Percentiles rank a stretch among this genome's conserved stretches.
phyloP scores from a whole-genome alignment of 2,797 vertebrate species.

The Coendou prehensilis region DNA sequence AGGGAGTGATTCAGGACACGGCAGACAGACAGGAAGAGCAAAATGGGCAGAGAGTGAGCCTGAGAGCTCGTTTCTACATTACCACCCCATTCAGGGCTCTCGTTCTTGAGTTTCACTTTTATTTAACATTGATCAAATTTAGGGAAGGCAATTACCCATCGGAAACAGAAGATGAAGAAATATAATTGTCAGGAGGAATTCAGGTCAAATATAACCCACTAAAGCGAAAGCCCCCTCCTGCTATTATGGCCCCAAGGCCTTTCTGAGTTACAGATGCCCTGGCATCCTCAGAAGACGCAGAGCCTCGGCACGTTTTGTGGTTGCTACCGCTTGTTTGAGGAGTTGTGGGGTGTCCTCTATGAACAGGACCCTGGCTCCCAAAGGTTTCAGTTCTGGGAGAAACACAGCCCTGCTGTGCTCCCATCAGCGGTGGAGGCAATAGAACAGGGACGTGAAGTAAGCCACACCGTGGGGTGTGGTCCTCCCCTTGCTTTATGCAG shows the following conservation, averaged over 20 bases:
- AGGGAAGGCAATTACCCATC: constrained; percentile 35
- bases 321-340: neutral
- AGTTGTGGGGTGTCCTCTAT: neutral
- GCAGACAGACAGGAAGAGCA: neutral
- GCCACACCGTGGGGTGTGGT: fast-evolving
- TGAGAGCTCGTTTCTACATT: neutral
- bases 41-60: neutral
- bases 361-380: fast-evolving
- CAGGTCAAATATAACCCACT: constrained; percentile 12
- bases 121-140: constrained; percentile 56
- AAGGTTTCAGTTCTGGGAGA: neutral
- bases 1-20: neutral
- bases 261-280: too few relatives aligned
- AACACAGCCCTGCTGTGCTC: neutral
- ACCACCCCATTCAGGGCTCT: neutral
- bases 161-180: constrained; percentile 1
- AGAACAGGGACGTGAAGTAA: too few relatives aligned
- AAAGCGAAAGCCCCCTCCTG: neutral
- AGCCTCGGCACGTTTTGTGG: neutral
- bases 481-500: fast-evolving
- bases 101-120: neutral
- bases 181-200: neutral
- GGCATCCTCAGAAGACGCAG: neutral
- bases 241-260: neutral
- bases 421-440: neutral